phyloP scores from a whole-genome alignment of 2,797 vertebrate genomes.

The Lithobates sylvaticus region DNA sequence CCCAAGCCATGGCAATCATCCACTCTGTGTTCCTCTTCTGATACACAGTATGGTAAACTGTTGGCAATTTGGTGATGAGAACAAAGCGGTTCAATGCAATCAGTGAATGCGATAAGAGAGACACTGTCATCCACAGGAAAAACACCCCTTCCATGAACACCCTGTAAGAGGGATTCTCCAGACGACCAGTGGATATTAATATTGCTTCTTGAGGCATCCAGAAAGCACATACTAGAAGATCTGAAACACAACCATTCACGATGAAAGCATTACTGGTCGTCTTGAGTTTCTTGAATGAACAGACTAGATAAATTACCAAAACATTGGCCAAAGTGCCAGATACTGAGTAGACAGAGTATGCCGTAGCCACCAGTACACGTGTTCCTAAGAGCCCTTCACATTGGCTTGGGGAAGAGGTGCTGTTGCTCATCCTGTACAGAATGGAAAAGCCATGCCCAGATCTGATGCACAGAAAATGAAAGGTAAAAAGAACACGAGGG shows the following conservation, averaged over 20 bases:
- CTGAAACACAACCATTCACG: conserved; percentile 84
- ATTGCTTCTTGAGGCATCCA: conserved; percentile 89
- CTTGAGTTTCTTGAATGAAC: conserved; percentile 85
- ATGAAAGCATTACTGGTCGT: conserved; percentile 89
- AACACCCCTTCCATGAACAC: conserved; percentile 78
- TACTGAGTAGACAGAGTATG: conserved; percentile 81
- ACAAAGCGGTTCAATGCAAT: conserved; percentile 87
- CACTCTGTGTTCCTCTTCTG: conserved; percentile 81
- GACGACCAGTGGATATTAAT: conserved; percentile 72
- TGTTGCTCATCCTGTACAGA: conserved; percentile 78
- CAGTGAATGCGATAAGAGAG: conserved; percentile 84
- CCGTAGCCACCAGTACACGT: conserved; percentile 78
- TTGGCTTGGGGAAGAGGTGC: conserved; percentile 73
- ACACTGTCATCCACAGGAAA: conserved; percentile 83
- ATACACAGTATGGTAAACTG: conserved; percentile 85
- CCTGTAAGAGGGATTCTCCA: conserved; percentile 65
- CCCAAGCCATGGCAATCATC: conserved; percentile 85
- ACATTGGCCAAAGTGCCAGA: conserved; percentile 84
- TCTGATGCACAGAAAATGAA: conserved; percentile 2
- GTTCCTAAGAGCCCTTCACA: conserved; percentile 76
- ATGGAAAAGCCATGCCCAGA: conserved; percentile 35
- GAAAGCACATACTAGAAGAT: conserved; percentile 85
- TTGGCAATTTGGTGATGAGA: conserved; percentile 85
- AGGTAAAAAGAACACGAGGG: conserved; percentile 11
- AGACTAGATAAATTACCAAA: conserved; percentile 85